phyloP scores from a whole-genome alignment of 2,888 invertebrate genomes.

The Oegoconia quadripuncta region DNA sequence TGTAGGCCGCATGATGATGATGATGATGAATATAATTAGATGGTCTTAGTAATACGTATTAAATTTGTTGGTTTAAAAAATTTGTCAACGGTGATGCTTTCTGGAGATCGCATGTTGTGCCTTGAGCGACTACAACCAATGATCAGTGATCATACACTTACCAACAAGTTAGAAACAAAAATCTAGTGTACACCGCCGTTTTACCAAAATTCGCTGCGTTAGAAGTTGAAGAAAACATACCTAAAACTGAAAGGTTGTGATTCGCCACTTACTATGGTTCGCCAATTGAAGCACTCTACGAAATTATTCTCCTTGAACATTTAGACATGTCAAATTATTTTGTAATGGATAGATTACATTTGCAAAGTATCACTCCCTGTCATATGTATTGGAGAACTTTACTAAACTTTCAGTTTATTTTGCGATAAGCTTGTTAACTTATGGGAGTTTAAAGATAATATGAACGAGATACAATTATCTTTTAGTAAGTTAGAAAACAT shows the following conservation, averaged over 20 bases:
- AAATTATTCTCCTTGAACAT: constrained; percentile 47
- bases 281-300: constrained; percentile 29
- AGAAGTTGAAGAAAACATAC: constrained; percentile 32
- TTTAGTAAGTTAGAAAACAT: not conserved
- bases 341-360: constrained; percentile 38
- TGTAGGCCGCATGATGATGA: no score
- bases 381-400: constrained; percentile 35
- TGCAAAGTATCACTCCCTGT: constrained; percentile 31
- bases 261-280: constrained; percentile 40
- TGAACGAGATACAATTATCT: no score
- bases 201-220: constrained; percentile 30
- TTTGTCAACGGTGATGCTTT: no score
- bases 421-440: no score
- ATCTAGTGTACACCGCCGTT: constrained; percentile 25
- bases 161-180: no score
- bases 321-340: constrained; percentile 29
- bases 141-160: no score
- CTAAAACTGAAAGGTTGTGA: constrained; percentile 31
- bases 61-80: no score
- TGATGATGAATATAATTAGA: no score
- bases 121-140: no score
- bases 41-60: no score
- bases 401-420: constrained; percentile 29
- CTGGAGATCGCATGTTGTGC: no score
- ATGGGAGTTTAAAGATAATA: no score